Evolutionary conservation across 2,888 invertebrate species (phyloP), one percentile per base, ranked within the genome.

Genomic region (Beris morrisii): DNA sequence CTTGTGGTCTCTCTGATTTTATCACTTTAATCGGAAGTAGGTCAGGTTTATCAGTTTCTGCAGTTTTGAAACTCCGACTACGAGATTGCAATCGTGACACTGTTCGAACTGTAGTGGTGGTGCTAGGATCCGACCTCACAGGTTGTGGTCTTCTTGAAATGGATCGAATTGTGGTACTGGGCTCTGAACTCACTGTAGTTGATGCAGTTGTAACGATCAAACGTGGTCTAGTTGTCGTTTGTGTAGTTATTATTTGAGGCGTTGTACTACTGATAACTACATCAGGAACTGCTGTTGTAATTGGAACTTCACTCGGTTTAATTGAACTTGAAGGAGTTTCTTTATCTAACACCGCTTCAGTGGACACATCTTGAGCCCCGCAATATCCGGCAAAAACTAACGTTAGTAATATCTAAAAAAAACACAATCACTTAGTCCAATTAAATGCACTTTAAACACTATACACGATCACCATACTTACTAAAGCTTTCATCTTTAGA

Each of bases 291-390:
- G 53, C 46, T 55, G 54, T 30, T 30, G 55, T 64, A 28, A 55
- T 56, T n/a, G 65, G 22, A 53, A 48, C 38, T 31, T 54, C 54
- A n/a, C 45, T 64, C 1, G 64, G 15, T 55, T 30, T 55, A 1
- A 52, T 38, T 13, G 45, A 31, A 13, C 13, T 9, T 30, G 53
- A 13, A 13, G 38, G 5, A 9, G 38, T 38, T 38, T 38, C 7
- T 7, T 5, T 38, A 38, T 38, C 28, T 13, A 45, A 28, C 32
- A 28, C 45, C 32, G 54, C 45, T 13, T 52, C 55, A 4, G 66
- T 59, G 45, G 54, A 45, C 6, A 50, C 55, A n/a, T 57, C 50
- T 11, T 48, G 52, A 30, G 55, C 52, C 38, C 38, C 1, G 7
- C 7, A 38, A 38, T 38, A 38, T 7, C 38, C 5, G 7, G 38